A percentile compares a stretch with the other conserved stretches of the same genome.
Evolutionary conservation across 2,888 invertebrate genomes (phyloP).

Genomic region (Mystacides longicornis): DNA sequence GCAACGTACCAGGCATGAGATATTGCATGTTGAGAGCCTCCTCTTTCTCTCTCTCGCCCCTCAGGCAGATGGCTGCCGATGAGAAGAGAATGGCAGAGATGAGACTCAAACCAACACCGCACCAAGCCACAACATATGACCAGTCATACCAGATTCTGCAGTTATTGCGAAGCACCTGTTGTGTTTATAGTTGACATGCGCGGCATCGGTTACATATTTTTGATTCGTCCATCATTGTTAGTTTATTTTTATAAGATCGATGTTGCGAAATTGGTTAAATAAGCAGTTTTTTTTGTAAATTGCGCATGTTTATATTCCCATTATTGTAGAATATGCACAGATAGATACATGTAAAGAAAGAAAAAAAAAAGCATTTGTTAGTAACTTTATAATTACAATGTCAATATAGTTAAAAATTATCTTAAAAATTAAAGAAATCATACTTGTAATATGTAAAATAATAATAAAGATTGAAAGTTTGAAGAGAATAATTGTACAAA

Average conservation of each 20-base stretch:
- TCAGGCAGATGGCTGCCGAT: constrained; percentile 89
- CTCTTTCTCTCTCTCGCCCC: constrained; percentile 88
- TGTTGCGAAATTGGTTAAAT: constrained; percentile 10
- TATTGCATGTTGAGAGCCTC: constrained; percentile 97
- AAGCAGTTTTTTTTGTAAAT: constrained; percentile 19
- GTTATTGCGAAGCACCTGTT: constrained; percentile 79
- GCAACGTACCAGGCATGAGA: constrained; percentile 91
- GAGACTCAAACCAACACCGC: constrained; percentile 87
- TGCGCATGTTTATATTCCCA: constrained; percentile 19
- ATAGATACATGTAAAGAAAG: constrained; percentile 51
- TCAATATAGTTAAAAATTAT: constrained; percentile 4
- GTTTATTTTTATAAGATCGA: constrained; percentile 6
- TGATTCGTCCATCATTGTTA: too few relatives aligned
- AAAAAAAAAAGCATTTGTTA: constrained; percentile 48
- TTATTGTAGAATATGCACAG: constrained; percentile 27
- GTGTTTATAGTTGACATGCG: constrained; percentile 8
- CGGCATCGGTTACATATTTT: constrained; percentile 4
- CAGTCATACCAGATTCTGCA: constrained; percentile 86
- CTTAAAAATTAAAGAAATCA: too few relatives aligned
- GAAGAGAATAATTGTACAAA: background rate
- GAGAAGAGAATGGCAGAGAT: constrained; percentile 88
- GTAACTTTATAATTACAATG: constrained; percentile 28
- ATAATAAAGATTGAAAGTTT: background rate
- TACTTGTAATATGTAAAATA: background rate
- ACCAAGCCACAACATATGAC: constrained; percentile 97